Evolutionary conservation across 2,113 vertebrate species (phyloP).

Genomic region (Anguilla rostrata): DNA sequence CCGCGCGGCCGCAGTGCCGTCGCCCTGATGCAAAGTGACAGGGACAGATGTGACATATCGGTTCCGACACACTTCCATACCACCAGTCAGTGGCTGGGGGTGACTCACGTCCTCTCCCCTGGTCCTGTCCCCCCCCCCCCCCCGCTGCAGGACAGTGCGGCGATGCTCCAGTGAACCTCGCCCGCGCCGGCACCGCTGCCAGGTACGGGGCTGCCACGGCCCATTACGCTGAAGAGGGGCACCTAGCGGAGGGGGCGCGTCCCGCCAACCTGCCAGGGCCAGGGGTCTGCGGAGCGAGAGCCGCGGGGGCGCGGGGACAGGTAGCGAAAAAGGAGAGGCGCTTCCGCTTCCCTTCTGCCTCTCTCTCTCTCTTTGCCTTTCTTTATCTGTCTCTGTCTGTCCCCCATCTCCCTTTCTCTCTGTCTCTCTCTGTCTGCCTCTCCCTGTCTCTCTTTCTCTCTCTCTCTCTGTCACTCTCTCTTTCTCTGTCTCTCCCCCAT

Average conservation of each 20-base stretch:
- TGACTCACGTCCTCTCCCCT: slow-evolving; percentile 84
- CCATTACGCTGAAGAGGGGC: slow-evolving; percentile 89
- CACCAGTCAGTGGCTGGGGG: slow-evolving; percentile 83
- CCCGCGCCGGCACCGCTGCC: slow-evolving; percentile 91
- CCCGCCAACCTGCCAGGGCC: slow-evolving; percentile 60
- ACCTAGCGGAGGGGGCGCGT: slow-evolving; percentile 80
- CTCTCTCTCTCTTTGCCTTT: not conserved
- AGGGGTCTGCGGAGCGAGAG: slow-evolving; percentile 70
- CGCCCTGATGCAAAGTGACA: slow-evolving; percentile 82
- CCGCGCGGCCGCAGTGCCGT: slow-evolving; percentile 68
- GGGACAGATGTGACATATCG: slow-evolving; percentile 92
- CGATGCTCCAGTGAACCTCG: slow-evolving; percentile 90
- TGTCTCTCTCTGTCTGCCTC: slow-evolving; percentile 41
- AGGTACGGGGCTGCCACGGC: slow-evolving; percentile 92
- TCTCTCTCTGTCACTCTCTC: slow-evolving; percentile 35
- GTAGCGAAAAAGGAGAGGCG: slow-evolving; percentile 66
- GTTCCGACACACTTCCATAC: slow-evolving; percentile 87
- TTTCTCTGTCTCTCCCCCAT: not conserved
- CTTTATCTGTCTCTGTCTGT: not conserved
- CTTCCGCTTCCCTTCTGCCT: not conserved
- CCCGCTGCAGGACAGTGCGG: slow-evolving; percentile 91
- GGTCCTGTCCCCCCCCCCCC: slow-evolving; percentile 59
- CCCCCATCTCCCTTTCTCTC: not conserved
- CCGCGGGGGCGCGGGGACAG: slow-evolving; percentile 80
- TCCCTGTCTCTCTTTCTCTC: not conserved